These are phyloP conservation scores for Emydoidea blandingii DNA, from an alignment of 2,797 vertebrate species.

Conservation along the genomic window DNA sequence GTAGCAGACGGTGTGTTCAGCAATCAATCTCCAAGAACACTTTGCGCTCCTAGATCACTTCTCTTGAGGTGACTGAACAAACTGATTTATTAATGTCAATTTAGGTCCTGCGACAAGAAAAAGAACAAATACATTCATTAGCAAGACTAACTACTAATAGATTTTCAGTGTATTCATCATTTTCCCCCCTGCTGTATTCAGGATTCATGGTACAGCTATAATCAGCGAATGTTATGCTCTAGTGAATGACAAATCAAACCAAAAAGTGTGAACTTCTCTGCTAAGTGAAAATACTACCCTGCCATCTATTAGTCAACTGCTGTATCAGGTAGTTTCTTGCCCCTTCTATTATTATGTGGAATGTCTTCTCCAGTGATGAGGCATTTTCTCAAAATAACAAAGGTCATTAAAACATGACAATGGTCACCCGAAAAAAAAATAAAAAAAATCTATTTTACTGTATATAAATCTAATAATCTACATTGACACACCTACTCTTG, in stretches of 20 bases:
- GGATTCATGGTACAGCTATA: conserved; percentile 42
- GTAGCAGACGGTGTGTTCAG: not conserved
- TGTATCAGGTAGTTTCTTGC: not conserved
- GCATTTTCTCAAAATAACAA: not conserved
- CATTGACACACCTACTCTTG: not conserved
- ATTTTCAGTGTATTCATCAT: conserved; percentile 71
- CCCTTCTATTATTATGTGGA: not conserved
- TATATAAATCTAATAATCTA: not conserved
- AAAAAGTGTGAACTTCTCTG: not conserved
- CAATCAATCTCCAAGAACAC: not conserved
- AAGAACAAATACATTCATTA: conserved; percentile 48
- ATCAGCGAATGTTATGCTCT: conserved; percentile 55
- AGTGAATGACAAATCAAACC: conserved; percentile 29
- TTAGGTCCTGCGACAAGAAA: not conserved
- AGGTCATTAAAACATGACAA: not conserved
- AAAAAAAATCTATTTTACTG: too few species aligned
- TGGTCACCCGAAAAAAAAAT: not conserved
- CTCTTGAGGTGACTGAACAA: not conserved
- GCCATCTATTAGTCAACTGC: not conserved
- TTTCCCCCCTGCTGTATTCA: conserved; percentile 56
- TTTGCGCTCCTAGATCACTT: not conserved
- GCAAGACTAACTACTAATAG: conserved; percentile 67
- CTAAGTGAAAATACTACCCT: not conserved
- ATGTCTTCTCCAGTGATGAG: not conserved
- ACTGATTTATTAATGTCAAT: not conserved